phyloP scores from a whole-genome alignment of 1,140 invertebrate species.

The Caenorhabditis inopinata region DNA sequence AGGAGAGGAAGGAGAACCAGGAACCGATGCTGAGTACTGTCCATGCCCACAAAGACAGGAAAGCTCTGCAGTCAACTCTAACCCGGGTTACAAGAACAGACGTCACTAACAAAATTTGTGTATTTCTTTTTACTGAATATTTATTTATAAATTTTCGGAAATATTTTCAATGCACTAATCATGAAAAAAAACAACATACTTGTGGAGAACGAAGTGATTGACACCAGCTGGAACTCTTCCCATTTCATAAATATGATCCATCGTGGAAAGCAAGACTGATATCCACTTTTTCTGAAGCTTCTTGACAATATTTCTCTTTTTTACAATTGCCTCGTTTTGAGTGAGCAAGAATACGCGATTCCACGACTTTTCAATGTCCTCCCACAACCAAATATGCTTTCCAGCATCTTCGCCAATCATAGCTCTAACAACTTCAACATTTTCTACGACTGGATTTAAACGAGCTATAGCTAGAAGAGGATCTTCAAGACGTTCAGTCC shows the following conservation, averaged over 20 bases:
- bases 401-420: not conserved
- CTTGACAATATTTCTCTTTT: not conserved
- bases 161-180: too few species aligned
- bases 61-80: conserved; percentile 16
- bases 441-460: not conserved
- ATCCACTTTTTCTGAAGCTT: not conserved
- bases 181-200: not conserved
- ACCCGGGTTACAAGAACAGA: conserved; percentile 30
- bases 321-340: not conserved
- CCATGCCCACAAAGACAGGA: conserved; percentile 44
- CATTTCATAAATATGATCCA: conserved; percentile 21
- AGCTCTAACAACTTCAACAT: not conserved
- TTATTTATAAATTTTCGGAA: not conserved
- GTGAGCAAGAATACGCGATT: not conserved
- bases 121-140: not conserved
- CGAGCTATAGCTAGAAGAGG: not conserved
- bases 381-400: not conserved
- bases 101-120: not conserved
- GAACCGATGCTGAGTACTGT: conserved; percentile 53
- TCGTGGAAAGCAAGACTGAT: not conserved
- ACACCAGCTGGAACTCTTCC: not conserved
- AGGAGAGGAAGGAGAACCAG: conserved; percentile 43
- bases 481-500: not conserved
- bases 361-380: conserved; percentile 10
- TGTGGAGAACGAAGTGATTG: not conserved